Conservation (phyloP, 1,140 invertebrate genomes). For the Drosophila virilis region DNA sequence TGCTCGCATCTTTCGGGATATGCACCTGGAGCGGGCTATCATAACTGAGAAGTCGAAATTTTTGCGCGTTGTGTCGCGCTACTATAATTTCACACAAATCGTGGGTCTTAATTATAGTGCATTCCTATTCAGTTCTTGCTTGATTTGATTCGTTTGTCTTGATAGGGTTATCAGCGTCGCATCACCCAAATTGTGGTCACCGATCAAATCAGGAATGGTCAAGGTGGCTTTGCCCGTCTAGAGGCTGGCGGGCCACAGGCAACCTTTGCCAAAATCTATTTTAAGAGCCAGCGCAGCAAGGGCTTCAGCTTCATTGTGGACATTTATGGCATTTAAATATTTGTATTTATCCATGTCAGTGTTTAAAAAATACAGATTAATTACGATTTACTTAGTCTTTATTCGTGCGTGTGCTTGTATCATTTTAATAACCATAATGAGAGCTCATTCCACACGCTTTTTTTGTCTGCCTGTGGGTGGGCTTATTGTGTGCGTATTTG, state of each 20-base stretch:
- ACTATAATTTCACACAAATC: slow-evolving; percentile 53
- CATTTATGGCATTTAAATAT: slow-evolving; percentile 82
- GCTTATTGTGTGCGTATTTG: background rate
- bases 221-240: slow-evolving; percentile 85
- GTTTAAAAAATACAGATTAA: slow-evolving; percentile 15
- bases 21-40: slow-evolving; percentile 73
- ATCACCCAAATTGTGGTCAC: slow-evolving; percentile 85
- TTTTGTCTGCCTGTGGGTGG: background rate
- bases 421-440: slow-evolving; percentile 37
- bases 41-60: slow-evolving; percentile 81
- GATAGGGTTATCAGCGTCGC: slow-evolving; percentile 42
- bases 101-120: slow-evolving; percentile 20
- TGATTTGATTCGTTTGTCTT: background rate
- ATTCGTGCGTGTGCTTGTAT: slow-evolving; percentile 9
- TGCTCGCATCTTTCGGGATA: slow-evolving; percentile 61
- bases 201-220: slow-evolving; percentile 85
- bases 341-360: background rate
- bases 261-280: slow-evolving; percentile 84
- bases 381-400: slow-evolving; percentile 36
- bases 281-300: slow-evolving; percentile 85
- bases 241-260: slow-evolving; percentile 83
- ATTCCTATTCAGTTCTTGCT: background rate
- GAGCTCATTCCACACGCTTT: slow-evolving; percentile 15
- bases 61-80: slow-evolving; percentile 74
- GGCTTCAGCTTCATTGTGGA: slow-evolving; percentile 85